These are phyloP conservation scores for Megaustenia siamemsis DNA, from an alignment of 2,888 invertebrate genomes.

Conservation along the genomic window DNA sequence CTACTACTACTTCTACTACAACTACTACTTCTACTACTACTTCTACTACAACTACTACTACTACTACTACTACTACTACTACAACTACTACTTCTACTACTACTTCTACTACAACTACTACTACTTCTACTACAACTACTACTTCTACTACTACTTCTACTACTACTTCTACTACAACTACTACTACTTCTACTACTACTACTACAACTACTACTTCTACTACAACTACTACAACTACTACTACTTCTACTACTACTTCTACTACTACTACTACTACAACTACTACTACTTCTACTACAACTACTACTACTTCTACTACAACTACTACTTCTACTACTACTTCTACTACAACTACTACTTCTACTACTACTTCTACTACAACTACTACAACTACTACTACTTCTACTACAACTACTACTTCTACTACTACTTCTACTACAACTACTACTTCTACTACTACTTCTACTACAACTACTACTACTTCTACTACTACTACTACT, in stretches of 20 bases:
- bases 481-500: too few species aligned
- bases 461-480: too few species aligned
- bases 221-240: not conserved
- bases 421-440: too few species aligned
- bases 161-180: not conserved
- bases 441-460: too few species aligned
- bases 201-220: conserved; percentile 17
- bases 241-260: conserved; percentile 2
- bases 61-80: conserved; percentile 9
- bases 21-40: conserved; percentile 6
- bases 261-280: not conserved
- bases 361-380: not conserved
- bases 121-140: conserved; percentile 1
- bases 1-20: conserved; percentile 3
- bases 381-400: too few species aligned
- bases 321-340: conserved; percentile 12
- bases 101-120: not conserved
- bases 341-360: conserved; percentile 10
- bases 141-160: not conserved
- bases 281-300: conserved; percentile 10
- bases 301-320: conserved; percentile 16
- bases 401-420: too few species aligned
- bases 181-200: conserved; percentile 7
- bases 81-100: not conserved
- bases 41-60: not conserved